Evolutionary conservation across 2,113 vertebrate species (phyloP).

Genomic region (Rhizomys pruinosus): DNA sequence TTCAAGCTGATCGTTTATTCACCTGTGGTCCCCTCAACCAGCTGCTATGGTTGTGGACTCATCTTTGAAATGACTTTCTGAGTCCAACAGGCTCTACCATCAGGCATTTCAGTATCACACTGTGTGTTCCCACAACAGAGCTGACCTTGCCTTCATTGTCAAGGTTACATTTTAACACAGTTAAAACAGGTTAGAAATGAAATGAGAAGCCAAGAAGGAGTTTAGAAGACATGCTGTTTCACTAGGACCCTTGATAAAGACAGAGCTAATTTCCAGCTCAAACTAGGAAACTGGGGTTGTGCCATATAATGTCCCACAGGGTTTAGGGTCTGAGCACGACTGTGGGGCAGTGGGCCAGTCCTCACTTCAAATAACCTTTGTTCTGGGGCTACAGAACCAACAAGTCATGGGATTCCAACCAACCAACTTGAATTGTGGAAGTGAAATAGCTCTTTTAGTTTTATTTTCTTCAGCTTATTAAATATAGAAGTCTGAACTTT

Average conservation of each 20-base stretch:
- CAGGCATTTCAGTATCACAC: constrained; percentile 40
- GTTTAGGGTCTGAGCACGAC: constrained; percentile 40
- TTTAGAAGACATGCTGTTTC: neutral
- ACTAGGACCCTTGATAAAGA: constrained; percentile 36
- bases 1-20: constrained; percentile 48
- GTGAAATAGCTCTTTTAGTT: constrained; percentile 38
- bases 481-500: constrained; percentile 71
- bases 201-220: constrained; percentile 20
- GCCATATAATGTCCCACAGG: constrained; percentile 21
- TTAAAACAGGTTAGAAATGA: constrained; percentile 56
- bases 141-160: constrained; percentile 32
- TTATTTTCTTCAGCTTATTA: constrained; percentile 69
- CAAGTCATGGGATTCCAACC: constrained; percentile 52
- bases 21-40: constrained; percentile 25
- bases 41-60: neutral
- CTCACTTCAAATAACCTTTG: neutral
- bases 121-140: constrained; percentile 46
- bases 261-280: constrained; percentile 8
- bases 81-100: too few relatives aligned
- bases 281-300: neutral
- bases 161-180: constrained; percentile 35
- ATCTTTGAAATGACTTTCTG: constrained; percentile 77
- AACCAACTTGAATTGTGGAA: constrained; percentile 75
- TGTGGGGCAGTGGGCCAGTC: neutral
- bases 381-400: constrained; percentile 66